Conservation (phyloP, 2,113 vertebrate genomes). For the Cyanistes caeruleus region DNA sequence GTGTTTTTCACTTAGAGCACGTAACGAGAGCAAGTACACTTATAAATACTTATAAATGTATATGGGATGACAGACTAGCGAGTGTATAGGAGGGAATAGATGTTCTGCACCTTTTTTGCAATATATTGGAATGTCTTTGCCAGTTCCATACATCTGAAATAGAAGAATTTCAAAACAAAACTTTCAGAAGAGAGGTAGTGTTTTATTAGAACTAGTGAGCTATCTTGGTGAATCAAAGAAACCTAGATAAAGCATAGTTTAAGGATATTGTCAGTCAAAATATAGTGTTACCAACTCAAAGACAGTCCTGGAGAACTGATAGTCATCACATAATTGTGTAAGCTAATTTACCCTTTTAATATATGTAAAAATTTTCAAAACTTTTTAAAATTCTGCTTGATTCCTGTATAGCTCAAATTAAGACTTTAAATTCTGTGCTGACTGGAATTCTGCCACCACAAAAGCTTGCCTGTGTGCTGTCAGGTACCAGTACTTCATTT, state of each 20-base stretch:
- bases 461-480: background rate
- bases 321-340: background rate
- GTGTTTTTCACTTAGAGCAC: background rate
- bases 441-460: background rate
- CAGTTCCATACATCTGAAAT: background rate
- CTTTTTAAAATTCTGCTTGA: background rate
- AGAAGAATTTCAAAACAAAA: background rate
- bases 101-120: background rate
- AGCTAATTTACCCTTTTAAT: background rate
- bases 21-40: background rate
- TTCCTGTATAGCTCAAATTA: background rate
- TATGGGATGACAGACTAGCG: background rate
- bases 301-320: background rate
- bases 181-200: background rate
- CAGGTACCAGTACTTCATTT: slow-evolving; percentile 2
- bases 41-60: background rate
- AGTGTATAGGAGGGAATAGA: background rate
- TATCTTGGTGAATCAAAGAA: background rate
- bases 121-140: background rate
- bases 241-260: background rate
- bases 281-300: background rate
- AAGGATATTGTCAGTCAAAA: background rate
- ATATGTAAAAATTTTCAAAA: background rate
- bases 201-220: background rate
- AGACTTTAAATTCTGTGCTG: background rate